Conservation (phyloP, 35 echinoderm and acorn worm species). For the Ptychodera flava region DNA sequence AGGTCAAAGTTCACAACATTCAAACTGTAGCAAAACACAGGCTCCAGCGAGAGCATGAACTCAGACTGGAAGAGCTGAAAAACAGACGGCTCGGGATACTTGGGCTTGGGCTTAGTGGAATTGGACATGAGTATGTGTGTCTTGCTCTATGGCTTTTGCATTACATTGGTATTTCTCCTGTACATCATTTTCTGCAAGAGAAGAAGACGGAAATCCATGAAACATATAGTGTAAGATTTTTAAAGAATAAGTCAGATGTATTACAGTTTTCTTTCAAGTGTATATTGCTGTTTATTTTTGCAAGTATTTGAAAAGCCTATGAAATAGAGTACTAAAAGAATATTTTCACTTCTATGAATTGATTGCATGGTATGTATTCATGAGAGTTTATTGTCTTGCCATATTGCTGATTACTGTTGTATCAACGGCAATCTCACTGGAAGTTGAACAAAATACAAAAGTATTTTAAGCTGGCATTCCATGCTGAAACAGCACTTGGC, state of each 20-base stretch:
- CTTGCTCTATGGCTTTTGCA: slow-evolving; percentile 2
- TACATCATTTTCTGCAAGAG: neutral
- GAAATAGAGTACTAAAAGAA: too few species aligned
- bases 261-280: too few species aligned
- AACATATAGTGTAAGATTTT: slow-evolving; percentile 17
- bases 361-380: too few species aligned
- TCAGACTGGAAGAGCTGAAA: neutral
- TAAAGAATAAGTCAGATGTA: neutral
- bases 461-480: too few species aligned
- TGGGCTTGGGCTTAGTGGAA: neutral
- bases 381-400: too few species aligned
- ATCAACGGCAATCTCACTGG: too few species aligned
- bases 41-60: neutral
- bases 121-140: slow-evolving; percentile 22
- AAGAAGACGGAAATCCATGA: neutral
- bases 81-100: neutral
- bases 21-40: neutral
- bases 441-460: too few species aligned
- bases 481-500: too few species aligned
- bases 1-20: neutral
- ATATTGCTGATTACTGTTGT: too few species aligned
- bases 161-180: neutral
- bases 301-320: too few species aligned
- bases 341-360: too few species aligned
- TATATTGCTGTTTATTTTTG: too few species aligned